Base-by-base conservation (phyloP, 1,140 invertebrate genomes). In the Hycleus cichorii region DNA sequence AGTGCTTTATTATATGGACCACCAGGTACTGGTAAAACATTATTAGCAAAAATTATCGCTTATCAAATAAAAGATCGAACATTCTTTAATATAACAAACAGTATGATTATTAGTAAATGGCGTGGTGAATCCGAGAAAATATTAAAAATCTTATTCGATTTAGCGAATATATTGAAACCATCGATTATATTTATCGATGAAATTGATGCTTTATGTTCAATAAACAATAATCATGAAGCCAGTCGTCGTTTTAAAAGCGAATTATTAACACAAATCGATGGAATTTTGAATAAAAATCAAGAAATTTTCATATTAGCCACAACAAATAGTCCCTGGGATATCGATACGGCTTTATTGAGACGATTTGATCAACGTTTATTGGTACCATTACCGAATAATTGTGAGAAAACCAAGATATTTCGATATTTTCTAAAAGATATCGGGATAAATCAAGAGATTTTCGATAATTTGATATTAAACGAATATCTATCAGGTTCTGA, bases 161-260 rank as follows among this genome's bases (percentile, higher is more conserved):
- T 95, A 78, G 95, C 95, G 0, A 82, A 87, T 61, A 57, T 65
- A 42, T 87, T 93, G 70, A 86, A 94, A 0, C 96, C 96, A 0
- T 89, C 91, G 1, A 93, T 93, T 39, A 93, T 98, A 63, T 98
- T 98, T 74, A 86, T 98, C 39, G 96, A 98, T 72, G 96, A 99
- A 76, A 87, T 98, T 47, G 96, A 99, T 71, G 88, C 91, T 26
- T 76, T 97, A 10, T 87, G 90, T 4, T 87, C 87, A 0, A 85
- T 86, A 24, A 77, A 82, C 1, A 83, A 80, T 0, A 91, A 95
- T 72, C 93, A 96, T 64, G 96, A 98, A 74, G 93, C 95, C 0
- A 90, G 90, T 18, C 79, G 93, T 56, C 77, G 95, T 57, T 87
- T 98, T 10, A 95, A 94, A 77, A 89, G 93, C 24, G 94, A 98